Base-by-base conservation (phyloP, 1,140 invertebrate species). In the Cydia strobilella region DNA sequence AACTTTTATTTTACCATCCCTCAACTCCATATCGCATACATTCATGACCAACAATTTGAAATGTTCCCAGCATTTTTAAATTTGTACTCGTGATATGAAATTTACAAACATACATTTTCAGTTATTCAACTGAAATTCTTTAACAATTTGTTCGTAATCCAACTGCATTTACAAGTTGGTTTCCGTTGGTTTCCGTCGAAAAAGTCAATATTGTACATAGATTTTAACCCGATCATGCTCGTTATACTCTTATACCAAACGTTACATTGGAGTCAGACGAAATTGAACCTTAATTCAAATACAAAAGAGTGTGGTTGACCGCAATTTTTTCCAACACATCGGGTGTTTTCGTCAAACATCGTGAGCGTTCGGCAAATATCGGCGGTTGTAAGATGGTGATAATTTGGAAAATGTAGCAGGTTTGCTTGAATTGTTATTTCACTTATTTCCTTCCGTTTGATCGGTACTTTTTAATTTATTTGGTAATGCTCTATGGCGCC, bases 371-470 rank as follows among this genome's bases (percentile, higher is more conserved):
- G 79, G 79, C 75, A 78, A 77, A 80, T 75, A 74, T 80, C 79
- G 80, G 80, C 35, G 15, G 39, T 42, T 51, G 39, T 63, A 74
- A 72, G 48, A 83, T 79, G 79, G 79, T 80, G 80, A 62, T 84
- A 84, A 84, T 83, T 74, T 25, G 59, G 20, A 74, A 84, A 82
- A 79, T 83, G 80, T 84, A 83, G 74, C 80, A 76, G 18, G 12
- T 31, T 27, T 31, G 15, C 15, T 73, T 23, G 39, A 54, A 77
- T 79, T 75, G 72, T 45, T 74, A 66, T 77, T 73, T 18, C 5
- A 51, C 39, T 42, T 42, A n/a, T 54, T 59, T 59, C 54, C 54
- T 59, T 59, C 54, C 54, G 54, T 59, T 23, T 59, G 54, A 23
- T 59, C 9, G n/a, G n/a, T 20, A 59, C n/a, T 59, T 59, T 59